A percentile compares a stretch with the other conserved stretches of the same genome.
Conservation (phyloP, 2,113 vertebrate species). For the Brienomyrus brachyistius region DNA sequence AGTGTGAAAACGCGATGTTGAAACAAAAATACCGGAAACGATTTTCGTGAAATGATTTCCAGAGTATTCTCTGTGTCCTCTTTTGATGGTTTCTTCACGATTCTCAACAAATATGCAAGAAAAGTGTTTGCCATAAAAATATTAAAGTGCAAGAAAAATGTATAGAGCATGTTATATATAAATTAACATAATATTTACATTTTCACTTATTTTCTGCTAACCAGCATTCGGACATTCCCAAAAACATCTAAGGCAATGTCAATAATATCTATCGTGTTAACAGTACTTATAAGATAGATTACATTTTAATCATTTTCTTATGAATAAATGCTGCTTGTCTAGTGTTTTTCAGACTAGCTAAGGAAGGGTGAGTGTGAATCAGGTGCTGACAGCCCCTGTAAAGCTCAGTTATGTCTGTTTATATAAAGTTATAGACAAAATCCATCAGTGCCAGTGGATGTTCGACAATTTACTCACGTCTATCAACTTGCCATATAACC, state of each 20-base stretch:
- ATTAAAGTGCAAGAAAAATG: not conserved
- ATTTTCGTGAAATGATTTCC: not conserved
- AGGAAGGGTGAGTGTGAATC: not conserved
- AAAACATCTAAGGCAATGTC: not conserved
- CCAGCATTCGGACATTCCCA: not conserved
- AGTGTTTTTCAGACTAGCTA: not conserved
- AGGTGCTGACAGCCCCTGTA: not conserved
- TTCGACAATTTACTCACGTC: not conserved
- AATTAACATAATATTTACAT: not conserved
- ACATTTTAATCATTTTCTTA: not conserved
- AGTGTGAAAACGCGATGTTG: not conserved
- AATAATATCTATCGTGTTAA: not conserved
- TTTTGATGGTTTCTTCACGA: not conserved
- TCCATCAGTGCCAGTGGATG: not conserved
- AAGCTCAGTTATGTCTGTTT: not conserved
- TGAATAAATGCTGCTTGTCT: not conserved
- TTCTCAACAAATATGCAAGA: not conserved
- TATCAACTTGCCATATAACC: not conserved
- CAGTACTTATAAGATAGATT: not conserved
- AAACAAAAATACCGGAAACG: not conserved
- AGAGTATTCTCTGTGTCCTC: not conserved
- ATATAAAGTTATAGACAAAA: not conserved
- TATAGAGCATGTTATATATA: not conserved
- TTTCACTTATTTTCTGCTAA: not conserved
- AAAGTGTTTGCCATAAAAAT: not conserved